Base-by-base conservation (phyloP, 2,888 invertebrate genomes). In the Ichneumon xanthorius region DNA sequence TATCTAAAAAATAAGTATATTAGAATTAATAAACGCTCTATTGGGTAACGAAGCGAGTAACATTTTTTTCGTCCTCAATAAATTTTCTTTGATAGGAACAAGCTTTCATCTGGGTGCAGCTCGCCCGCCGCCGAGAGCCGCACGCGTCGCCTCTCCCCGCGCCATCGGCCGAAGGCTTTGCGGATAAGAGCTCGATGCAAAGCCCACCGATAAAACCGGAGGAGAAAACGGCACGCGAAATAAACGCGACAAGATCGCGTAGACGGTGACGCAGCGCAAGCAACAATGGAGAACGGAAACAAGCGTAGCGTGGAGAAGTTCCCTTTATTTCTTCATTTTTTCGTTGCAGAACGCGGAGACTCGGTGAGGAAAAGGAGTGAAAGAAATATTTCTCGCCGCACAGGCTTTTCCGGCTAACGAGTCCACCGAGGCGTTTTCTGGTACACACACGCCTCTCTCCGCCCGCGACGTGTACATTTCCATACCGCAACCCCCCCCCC, bases 371-470 rank as follows among this genome's bases (percentile, higher is more conserved):
- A 77, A 61, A 71, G 22, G 48, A 53, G 77, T 80, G 55, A 30
- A 50, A 61, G 58, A 58, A 77, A 81, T 40, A 40, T 75, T 40
- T 76, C 65, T 73, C 68, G 26, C 63, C 58, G 22, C 55, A 40
- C 5, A 48, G 45, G 76, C 65, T 63, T 53, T 70, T 81, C 73
- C 71, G 26, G 55, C n/a, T 55, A 85, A 78, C 55, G 75, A 79
- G 78, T 85, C 77, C 72, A 71, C n/a, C 61, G 79, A 58, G 71
- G 76, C 80, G 76, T 85, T 85, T 65, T 75, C 67, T 50, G 53
- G 22, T 16, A 30, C 30, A 14, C 30, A 14, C 48, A 19, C 55
- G 55, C n/a, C 58, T 45, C 45, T 45, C 14, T 14, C 14, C 45
- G 45, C 1, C 19, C 19, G 53, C 50, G 53, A 72, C 80, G 61